phyloP scores from a whole-genome alignment of 1,140 invertebrate genomes.

The Dufourea novaeangliae region DNA sequence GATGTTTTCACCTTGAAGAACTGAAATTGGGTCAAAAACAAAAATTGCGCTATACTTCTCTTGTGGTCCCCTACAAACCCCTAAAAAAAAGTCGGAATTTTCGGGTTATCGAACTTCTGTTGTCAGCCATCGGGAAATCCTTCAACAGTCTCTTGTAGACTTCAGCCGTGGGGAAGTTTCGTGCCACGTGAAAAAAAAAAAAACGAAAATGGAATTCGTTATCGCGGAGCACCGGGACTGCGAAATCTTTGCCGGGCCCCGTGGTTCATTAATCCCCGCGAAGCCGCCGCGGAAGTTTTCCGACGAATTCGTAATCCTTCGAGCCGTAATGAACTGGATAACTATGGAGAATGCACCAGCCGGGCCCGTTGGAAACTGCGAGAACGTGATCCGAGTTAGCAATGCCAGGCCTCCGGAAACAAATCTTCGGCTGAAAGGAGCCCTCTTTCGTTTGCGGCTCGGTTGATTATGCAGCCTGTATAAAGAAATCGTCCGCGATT shows the following conservation, averaged over 20 bases:
- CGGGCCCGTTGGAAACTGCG: not conserved
- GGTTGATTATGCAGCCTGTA: not conserved
- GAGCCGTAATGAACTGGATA: slow-evolving; percentile 38
- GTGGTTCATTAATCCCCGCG: slow-evolving; percentile 38
- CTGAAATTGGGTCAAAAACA: too few species aligned
- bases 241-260: slow-evolving; percentile 19
- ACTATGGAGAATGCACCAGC: slow-evolving; percentile 15
- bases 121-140: slow-evolving; percentile 40
- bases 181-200: slow-evolving; percentile 28
- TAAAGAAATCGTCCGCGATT: not conserved
- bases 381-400: not conserved
- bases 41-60: too few species aligned
- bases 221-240: not conserved
- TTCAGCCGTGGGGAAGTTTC: slow-evolving; percentile 44
- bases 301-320: slow-evolving; percentile 35
- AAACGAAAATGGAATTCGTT: slow-evolving; percentile 44
- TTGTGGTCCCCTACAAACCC: too few species aligned
- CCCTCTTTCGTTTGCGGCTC: not conserved
- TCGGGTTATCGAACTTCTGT: too few species aligned
- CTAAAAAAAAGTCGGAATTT: too few species aligned
- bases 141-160: not conserved
- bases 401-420: not conserved
- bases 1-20: too few species aligned
- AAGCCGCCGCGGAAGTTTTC: slow-evolving; percentile 1
- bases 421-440: not conserved